Evolutionary conservation across 2,888 invertebrate species (phyloP).

Genomic region (Acrobeloides nanus): DNA sequence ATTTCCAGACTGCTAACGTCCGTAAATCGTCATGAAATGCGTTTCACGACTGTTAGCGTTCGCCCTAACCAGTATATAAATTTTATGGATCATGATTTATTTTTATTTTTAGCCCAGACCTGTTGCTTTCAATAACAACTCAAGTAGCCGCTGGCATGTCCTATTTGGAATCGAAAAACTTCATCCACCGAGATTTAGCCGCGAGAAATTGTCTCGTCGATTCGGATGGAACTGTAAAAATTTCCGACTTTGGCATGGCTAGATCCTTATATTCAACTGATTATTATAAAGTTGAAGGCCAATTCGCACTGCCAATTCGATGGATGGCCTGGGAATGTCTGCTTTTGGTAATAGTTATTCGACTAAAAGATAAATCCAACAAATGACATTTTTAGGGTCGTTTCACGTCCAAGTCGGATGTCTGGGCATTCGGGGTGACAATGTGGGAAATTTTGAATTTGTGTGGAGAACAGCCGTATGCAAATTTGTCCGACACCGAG

Average conservation of each 20-base stretch:
- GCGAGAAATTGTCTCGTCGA: constrained; percentile 79
- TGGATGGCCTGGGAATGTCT: constrained; percentile 49
- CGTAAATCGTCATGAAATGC: no score
- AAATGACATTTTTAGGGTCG: not conserved
- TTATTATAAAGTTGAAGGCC: constrained; percentile 74
- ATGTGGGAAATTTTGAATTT: constrained; percentile 76
- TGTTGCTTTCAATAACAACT: constrained; percentile 33
- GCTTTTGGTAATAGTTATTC: constrained; percentile 20
- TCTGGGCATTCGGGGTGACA: constrained; percentile 84
- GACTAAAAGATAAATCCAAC: not conserved
- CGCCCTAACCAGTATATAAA: no score
- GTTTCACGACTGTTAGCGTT: no score
- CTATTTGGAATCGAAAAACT: constrained; percentile 77
- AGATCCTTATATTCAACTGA: constrained; percentile 72
- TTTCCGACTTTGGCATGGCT: constrained; percentile 77
- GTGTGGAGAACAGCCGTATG: constrained; percentile 71
- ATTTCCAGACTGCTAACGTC: no score
- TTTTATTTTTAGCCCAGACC: constrained; percentile 17
- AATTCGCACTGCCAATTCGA: constrained; percentile 69
- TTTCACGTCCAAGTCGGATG: constrained; percentile 67
- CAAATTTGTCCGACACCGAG: constrained; percentile 69
- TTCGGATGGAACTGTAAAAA: constrained; percentile 64
- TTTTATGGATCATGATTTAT: no score
- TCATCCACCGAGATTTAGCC: constrained; percentile 75
- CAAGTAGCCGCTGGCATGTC: constrained; percentile 81